Conservation (phyloP, 2,888 invertebrate species). For the Lordiphosa andalusiaca region DNA sequence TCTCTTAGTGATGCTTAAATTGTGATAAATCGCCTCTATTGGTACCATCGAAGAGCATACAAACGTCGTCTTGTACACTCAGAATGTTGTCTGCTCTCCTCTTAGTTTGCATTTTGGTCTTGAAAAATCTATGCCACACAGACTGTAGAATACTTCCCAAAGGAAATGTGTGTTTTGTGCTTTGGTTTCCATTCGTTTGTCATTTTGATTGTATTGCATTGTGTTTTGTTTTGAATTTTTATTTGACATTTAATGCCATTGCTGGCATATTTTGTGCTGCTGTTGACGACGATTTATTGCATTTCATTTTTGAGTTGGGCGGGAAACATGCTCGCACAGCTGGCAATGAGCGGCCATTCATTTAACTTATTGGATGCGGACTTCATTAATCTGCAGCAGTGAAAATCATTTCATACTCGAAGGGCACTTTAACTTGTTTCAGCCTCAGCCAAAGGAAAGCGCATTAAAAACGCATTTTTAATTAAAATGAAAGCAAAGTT, state of each 20-base stretch:
- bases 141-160: constrained; percentile 6
- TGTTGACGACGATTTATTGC: constrained; percentile 56
- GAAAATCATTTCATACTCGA: neutral
- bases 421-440: constrained; percentile 22
- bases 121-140: constrained; percentile 28
- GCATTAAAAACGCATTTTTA: constrained; percentile 72
- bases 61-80: constrained; percentile 17
- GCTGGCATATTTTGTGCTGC: constrained; percentile 58
- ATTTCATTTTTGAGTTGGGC: constrained; percentile 20
- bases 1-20: too few species aligned
- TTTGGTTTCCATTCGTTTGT: constrained; percentile 37
- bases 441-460: constrained; percentile 25
- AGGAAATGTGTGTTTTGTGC: constrained; percentile 1
- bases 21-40: too few species aligned
- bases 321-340: neutral
- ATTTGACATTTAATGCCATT: constrained; percentile 72
- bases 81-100: neutral
- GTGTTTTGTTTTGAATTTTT: constrained; percentile 66
- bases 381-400: too few species aligned
- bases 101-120: constrained; percentile 16
- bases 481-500: constrained; percentile 72
- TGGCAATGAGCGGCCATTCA: too few species aligned
- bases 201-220: constrained; percentile 46
- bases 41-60: constrained; percentile 22
- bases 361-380: too few species aligned